These are phyloP conservation scores for Centropus bengalensis DNA, from an alignment of 2,113 vertebrate genomes.

Conservation along the genomic window DNA sequence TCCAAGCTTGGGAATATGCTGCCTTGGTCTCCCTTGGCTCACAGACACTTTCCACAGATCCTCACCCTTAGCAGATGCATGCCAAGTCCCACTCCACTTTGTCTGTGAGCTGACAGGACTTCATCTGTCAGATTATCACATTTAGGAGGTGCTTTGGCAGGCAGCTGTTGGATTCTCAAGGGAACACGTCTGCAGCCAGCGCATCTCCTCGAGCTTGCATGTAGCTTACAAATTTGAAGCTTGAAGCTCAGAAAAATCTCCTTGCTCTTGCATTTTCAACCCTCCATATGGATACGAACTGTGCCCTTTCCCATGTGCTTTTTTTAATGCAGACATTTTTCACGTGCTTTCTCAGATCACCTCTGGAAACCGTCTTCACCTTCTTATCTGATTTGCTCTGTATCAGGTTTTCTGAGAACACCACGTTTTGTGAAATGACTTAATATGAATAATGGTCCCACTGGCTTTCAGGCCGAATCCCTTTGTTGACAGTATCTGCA, in stretches of 20 bases:
- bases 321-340: constrained; percentile 18
- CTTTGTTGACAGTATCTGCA: constrained; percentile 13
- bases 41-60: neutral
- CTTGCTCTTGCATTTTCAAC: neutral
- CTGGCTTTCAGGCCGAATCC: constrained; percentile 4
- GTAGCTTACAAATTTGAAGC: neutral
- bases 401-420: constrained; percentile 40
- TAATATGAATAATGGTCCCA: neutral
- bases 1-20: neutral
- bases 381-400: constrained; percentile 31
- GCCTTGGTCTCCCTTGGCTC: neutral
- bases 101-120: neutral
- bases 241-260: neutral
- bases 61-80: accelerated
- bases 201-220: neutral
- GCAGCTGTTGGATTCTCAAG: neutral
- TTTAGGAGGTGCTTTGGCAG: neutral
- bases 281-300: neutral
- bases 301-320: constrained; percentile 2
- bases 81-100: neutral
- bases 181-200: neutral
- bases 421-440: neutral
- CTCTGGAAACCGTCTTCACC: constrained; percentile 22
- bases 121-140: neutral
- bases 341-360: neutral